Conservation (phyloP, 2,113 vertebrate genomes). For the Dryoscopus gambensis region DNA sequence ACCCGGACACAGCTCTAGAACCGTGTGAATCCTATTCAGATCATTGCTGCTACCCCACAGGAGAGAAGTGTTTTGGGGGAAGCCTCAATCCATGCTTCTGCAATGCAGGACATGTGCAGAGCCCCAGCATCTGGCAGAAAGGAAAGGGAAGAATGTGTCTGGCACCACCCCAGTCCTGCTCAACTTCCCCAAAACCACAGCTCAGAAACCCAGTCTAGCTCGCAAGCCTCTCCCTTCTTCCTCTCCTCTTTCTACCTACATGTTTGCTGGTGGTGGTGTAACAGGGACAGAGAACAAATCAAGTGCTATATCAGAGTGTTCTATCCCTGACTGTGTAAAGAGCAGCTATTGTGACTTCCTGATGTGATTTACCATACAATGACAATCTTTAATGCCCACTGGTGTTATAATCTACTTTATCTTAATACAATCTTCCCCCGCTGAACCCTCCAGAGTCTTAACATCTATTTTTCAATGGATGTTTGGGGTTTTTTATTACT, state of each 20-base stretch:
- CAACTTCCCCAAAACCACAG: neutral
- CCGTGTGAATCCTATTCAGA: neutral
- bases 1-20: neutral
- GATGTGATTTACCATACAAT: constrained; percentile 56
- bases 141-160: neutral
- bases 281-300: neutral
- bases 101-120: neutral
- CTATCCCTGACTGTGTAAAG: neutral
- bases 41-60: neutral
- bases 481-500: constrained; percentile 50
- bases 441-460: constrained; percentile 69
- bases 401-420: constrained; percentile 70
- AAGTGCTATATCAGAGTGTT: neutral
- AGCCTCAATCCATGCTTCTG: neutral
- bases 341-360: constrained; percentile 51
- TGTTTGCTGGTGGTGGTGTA: neutral
- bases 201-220: neutral
- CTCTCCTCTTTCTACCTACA: neutral
- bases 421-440: constrained; percentile 74
- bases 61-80: neutral
- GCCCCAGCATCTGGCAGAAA: neutral
- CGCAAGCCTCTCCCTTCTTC: neutral
- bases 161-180: neutral
- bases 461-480: constrained; percentile 57
- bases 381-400: constrained; percentile 64